These are phyloP conservation scores for Erebia ligea DNA, from an alignment of 2,888 invertebrate genomes.

Conservation along the genomic window DNA sequence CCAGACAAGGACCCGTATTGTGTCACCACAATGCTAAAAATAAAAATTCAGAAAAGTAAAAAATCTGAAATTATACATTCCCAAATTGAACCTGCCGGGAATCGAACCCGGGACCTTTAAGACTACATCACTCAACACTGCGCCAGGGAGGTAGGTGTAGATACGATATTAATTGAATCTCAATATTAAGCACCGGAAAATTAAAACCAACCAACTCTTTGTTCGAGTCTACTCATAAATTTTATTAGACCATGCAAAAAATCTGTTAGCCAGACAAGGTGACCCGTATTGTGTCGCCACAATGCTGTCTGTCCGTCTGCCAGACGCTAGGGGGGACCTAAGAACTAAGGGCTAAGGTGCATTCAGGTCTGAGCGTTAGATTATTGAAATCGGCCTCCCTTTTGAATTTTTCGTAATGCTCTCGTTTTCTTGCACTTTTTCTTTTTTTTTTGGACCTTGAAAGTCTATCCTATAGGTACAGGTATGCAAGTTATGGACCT, in stretches of 20 bases:
- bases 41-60: no score
- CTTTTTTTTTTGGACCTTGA: not conserved
- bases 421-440: constrained; percentile 17
- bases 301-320: constrained; percentile 39
- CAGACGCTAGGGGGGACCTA: constrained; percentile 33
- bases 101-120: no score
- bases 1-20: constrained; percentile 46
- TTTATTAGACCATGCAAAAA: constrained; percentile 20
- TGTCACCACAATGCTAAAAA: constrained; percentile 40
- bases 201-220: constrained; percentile 18
- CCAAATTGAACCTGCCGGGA: no score
- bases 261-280: constrained; percentile 41
- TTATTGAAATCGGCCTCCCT: constrained; percentile 35
- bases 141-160: no score
- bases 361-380: constrained; percentile 32
- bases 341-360: constrained; percentile 19
- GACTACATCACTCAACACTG: no score
- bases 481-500: not conserved
- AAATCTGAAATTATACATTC: no score
- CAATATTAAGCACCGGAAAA: constrained; percentile 21
- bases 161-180: no score
- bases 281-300: constrained; percentile 45
- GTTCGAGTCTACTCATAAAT: constrained; percentile 11
- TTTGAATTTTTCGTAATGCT: constrained; percentile 13
- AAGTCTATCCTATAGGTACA: not conserved